phyloP scores from a whole-genome alignment of 2,888 invertebrate genomes.

The Encarsia formosa region DNA sequence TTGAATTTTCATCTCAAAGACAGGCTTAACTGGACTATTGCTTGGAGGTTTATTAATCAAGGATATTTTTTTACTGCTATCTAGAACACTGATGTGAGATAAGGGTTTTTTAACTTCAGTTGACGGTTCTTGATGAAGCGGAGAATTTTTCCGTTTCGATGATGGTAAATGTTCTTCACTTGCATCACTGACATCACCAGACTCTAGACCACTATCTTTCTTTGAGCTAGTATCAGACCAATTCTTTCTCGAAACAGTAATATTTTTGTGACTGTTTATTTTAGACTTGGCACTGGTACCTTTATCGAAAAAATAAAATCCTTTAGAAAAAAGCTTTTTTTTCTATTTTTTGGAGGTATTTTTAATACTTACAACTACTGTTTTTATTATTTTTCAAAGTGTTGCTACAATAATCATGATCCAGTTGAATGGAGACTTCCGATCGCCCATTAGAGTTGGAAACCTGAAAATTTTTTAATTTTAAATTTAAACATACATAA shows the following conservation, averaged over 20 bases:
- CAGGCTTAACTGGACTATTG: constrained; percentile 1
- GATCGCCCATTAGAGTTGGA: constrained; percentile 11
- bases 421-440: constrained; percentile 51
- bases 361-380: constrained; percentile 26
- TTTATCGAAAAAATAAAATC: constrained; percentile 20
- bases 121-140: not conserved
- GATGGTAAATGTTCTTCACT: constrained; percentile 37
- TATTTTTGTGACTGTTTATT: not conserved
- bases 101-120: not conserved
- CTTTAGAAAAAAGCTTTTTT: no score
- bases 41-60: constrained; percentile 3
- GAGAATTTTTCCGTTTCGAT: not conserved
- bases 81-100: not conserved
- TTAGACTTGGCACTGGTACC: constrained; percentile 3
- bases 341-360: not conserved
- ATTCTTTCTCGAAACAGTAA: not conserved
- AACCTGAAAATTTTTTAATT: constrained; percentile 12
- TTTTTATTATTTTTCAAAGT: constrained; percentile 28
- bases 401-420: constrained; percentile 59
- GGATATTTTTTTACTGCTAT: not conserved
- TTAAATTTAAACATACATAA: no score
- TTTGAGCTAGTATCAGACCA: constrained; percentile 40
- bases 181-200: constrained; percentile 49
- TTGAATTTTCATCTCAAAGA: constrained; percentile 39
- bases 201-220: constrained; percentile 51